Base-by-base conservation (phyloP, 2,888 invertebrate species). In the Heliothis peltigera region DNA sequence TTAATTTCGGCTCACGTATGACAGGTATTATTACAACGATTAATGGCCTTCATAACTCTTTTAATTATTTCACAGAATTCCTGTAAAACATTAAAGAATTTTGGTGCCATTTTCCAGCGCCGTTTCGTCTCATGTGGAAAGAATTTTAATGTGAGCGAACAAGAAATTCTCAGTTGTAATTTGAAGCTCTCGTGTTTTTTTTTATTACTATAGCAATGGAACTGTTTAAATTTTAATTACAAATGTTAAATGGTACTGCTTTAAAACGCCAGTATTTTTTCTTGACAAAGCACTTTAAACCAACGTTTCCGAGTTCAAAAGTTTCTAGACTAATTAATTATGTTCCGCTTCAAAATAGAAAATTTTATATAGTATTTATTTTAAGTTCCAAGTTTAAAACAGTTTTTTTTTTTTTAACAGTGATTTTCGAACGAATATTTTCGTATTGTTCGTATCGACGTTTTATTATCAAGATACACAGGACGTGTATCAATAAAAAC, bases 21-120 rank as follows among this genome's bases (percentile, higher is more conserved):
- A 77, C 72, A 67, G 70, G 65, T 73, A 76, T 71, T 73, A 70
- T 81, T 68, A 70, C 57, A 75, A 74, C 70, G 77, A 83, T 82
- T 77, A 82, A 83, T 82, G 68, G 70, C 64, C 69, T 69, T 73
- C 78, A 79, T 82, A 83, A 80, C 77, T 83, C 72, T 71, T 84
- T 82, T 80, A 80, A 84, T 84, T 84, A 83, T 80, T 82, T 75
- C 63, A 64, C 67, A 73, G 70, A 79, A 82, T 74, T 71, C 63
- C 55, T 65, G 57, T 57, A 66, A 67, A 70, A 63, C 59, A 62
- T 64, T 60, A 53, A 78, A 74, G 69, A 74, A 64, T 77, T 70
- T 52, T 48, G 55, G 56, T 57, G 35, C 49, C 61, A 73, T 71
- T 77, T 61, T 64, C 22, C 22, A 66, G 19, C 49, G 52, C 19